phyloP scores from a whole-genome alignment of 1,140 invertebrate genomes.

The Anastrepha obliqua region DNA sequence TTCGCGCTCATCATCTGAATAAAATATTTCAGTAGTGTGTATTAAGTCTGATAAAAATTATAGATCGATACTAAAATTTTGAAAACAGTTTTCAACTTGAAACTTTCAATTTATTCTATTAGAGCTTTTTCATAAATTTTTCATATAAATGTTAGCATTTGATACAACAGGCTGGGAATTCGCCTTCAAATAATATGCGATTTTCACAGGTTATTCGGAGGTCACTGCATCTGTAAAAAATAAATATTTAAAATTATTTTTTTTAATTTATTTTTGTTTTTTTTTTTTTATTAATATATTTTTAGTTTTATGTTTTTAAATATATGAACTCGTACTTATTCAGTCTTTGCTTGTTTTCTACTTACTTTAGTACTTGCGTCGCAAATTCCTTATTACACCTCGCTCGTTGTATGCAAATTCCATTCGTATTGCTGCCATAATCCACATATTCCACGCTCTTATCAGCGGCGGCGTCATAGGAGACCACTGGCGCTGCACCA shows the following conservation, averaged over 20 bases:
- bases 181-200: conserved; percentile 66
- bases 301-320: too few relatives aligned
- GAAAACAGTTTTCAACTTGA: too few relatives aligned
- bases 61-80: too few relatives aligned
- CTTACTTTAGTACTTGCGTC: conserved; percentile 35
- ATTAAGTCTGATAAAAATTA: too few relatives aligned
- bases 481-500: not conserved
- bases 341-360: not conserved
- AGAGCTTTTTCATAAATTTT: not conserved
- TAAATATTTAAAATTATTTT: not conserved
- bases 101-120: not conserved
- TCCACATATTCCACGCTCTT: conserved; percentile 48
- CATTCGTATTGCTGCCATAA: conserved; percentile 26
- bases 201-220: conserved; percentile 66
- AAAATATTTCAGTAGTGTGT: too few relatives aligned
- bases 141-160: conserved; percentile 61
- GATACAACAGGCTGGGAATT: conserved; percentile 69
- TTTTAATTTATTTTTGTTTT: not conserved
- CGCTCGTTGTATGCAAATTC: conserved; percentile 10
- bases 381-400: not conserved
- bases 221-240: conserved; percentile 61
- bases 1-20: too few relatives aligned
- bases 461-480: conserved; percentile 7
- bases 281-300: too few relatives aligned
- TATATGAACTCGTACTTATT: too few relatives aligned